Conservation (phyloP, 2,113 vertebrate genomes). For the Dunckerocampus dactyliophorus region DNA sequence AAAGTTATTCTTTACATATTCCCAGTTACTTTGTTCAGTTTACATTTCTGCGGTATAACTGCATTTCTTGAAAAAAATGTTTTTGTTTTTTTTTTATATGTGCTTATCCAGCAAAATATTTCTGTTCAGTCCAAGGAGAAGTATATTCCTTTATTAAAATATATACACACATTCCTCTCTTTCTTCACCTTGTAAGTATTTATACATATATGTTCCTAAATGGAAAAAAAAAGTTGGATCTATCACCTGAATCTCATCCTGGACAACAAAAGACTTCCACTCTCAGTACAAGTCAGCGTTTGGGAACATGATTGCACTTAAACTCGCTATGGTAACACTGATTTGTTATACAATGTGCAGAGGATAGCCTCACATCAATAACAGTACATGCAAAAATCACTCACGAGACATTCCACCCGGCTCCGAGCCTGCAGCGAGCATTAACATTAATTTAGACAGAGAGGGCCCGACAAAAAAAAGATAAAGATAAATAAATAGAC, state of each 20-base stretch:
- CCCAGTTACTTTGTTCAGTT: not conserved
- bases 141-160: conserved; percentile 70
- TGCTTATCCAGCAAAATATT: conserved; percentile 75
- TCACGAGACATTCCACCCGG: conserved; percentile 72
- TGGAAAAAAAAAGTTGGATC: conserved; percentile 32
- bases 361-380: conserved; percentile 80
- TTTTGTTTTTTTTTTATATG: conserved; percentile 53
- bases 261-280: conserved; percentile 79
- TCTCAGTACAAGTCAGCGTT: conserved; percentile 76
- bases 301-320: conserved; percentile 84
- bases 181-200: conserved; percentile 59
- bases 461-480: conserved; percentile 43
- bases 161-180: conserved; percentile 72
- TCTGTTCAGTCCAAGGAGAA: conserved; percentile 62
- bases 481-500: conserved; percentile 61
- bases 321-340: conserved; percentile 90
- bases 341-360: conserved; percentile 84
- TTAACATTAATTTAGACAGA: conserved; percentile 56
- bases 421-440: conserved; percentile 65
- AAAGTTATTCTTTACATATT: conserved; percentile 11
- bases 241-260: conserved; percentile 78
- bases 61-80: conserved; percentile 40
- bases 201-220: conserved; percentile 52
- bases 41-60: conserved; percentile 3
- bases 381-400: conserved; percentile 81